Evolutionary conservation across 2,888 invertebrate genomes (phyloP), one percentile per base, ranked within the genome.

Genomic region (Lysandra coridon): DNA sequence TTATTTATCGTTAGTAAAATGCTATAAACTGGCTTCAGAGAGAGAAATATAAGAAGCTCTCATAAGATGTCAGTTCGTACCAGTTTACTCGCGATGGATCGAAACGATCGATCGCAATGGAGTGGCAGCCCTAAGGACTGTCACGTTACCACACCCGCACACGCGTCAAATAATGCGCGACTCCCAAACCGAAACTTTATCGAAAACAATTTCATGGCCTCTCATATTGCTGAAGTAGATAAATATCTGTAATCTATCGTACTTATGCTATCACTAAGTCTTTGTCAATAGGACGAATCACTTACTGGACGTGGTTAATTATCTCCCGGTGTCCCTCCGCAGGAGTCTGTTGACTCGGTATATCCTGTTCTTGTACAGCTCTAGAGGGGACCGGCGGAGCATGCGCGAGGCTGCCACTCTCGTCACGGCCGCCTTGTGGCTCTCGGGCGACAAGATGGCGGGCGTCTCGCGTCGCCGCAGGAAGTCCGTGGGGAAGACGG

Each of bases 401-500:
- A 94, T 84, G 49, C 89, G 86, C 0, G 91, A 87, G 0, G 93
- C 90, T 0, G 93, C 93, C 2, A 91, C 91, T 1, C 94, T 85
- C 0, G 93, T 94, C 82, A 94, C 88, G 7, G 92, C 94, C 17
- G 91, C 90, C 80, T 93, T 91, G 84, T 91, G 90, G 83, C 94
- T 94, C 82, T 91, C 90, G 1, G 90, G 92, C 0, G 94, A 88
- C 86, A 94, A 90, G 40, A 90, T 89, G 88, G 94, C 94, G 87
- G 93, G 92, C 23, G 92, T 89, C 82, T 90, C 92, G 84, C 90
- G 92, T 86, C 90, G 90, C 83, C 88, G 88, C 83, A 93, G 86
- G 49, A 92, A 86, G 85, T 94, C 93, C 10, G 85, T 80, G 44
- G 90, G 87, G 81, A 86, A 83, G 81, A 87, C 84, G 84, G 87